Conservation (phyloP, 2,797 vertebrate species). For the Lithobates pipiens region DNA sequence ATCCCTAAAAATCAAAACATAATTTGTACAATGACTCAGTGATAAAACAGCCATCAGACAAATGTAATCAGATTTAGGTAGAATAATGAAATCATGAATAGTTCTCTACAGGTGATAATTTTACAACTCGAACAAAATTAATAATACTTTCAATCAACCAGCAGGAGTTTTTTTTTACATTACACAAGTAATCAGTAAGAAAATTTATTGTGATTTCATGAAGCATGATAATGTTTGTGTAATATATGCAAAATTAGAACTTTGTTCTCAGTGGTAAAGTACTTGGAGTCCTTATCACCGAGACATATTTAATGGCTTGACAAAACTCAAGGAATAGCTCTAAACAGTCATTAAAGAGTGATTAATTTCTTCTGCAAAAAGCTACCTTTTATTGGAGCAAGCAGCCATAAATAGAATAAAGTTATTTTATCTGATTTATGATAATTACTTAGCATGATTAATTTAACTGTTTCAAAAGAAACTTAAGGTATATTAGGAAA, state of each 20-base stretch:
- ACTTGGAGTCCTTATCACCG: conserved; percentile 76
- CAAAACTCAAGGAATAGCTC: conserved; percentile 77
- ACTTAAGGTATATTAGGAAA: conserved; percentile 19
- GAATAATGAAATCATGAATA: conserved; percentile 73
- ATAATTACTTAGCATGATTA: conserved; percentile 47
- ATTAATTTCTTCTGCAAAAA: conserved; percentile 75
- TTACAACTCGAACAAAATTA: conserved; percentile 83
- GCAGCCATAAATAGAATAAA: conserved; percentile 47
- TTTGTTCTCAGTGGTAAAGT: conserved; percentile 82
- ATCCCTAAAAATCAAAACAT: conserved; percentile 57
- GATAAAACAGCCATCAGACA: conserved; percentile 59
- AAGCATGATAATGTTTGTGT: conserved; percentile 81
- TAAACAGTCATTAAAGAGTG: conserved; percentile 75
- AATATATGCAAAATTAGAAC: conserved; percentile 83
- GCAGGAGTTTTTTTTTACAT: conserved; percentile 77
- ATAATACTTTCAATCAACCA: conserved; percentile 81
- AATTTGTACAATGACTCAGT: conserved; percentile 60
- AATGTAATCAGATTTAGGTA: conserved; percentile 61
- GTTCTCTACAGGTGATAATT: conserved; percentile 83
- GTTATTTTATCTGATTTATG: conserved; percentile 55
- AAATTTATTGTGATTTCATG: conserved; percentile 80
- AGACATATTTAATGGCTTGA: conserved; percentile 83
- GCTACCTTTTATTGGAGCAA: conserved; percentile 60
- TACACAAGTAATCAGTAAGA: conserved; percentile 80
- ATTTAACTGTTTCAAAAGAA: conserved; percentile 47